Conservation (phyloP, 2,888 invertebrate genomes). For the Calameuta pallipes region DNA sequence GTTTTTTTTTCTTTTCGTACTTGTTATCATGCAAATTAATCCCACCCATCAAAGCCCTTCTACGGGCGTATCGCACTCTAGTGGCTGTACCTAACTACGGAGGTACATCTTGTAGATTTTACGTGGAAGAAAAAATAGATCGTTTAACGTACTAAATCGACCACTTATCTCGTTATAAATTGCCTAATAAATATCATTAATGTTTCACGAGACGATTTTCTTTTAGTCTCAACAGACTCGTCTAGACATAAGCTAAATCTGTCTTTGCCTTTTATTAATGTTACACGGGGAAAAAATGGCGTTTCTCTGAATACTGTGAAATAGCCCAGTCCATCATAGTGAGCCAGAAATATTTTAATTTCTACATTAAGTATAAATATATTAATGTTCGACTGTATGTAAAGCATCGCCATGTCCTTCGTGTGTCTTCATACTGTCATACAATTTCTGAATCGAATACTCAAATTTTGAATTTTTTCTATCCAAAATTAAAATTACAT, state of each 20-base stretch:
- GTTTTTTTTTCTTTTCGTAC: not conserved
- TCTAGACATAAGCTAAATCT: not conserved
- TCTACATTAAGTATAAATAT: no score
- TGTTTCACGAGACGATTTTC: not conserved
- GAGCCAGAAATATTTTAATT: no score
- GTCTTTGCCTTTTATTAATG: not conserved
- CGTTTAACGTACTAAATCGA: constrained; percentile 44
- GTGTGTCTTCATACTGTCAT: no score
- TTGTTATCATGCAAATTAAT: constrained; percentile 19
- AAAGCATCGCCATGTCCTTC: no score
- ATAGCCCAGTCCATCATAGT: no score
- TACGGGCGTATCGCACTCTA: constrained; percentile 3
- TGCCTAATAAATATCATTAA: constrained; percentile 37
- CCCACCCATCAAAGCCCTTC: constrained; percentile 16
- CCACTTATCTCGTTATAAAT: constrained; percentile 43
- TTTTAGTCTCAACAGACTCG: constrained; percentile 3
- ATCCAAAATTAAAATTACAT: no score
- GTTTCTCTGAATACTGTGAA: no score
- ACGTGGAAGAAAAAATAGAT: constrained; percentile 33
- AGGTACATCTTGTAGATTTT: not conserved
- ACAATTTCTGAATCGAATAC: no score
- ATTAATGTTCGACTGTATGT: no score
- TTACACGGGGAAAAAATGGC: no score
- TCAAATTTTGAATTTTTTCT: no score
- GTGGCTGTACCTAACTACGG: constrained; percentile 9